phyloP scores from a whole-genome alignment of 2,888 invertebrate genomes.

The Macrosiphum euphorbiae region DNA sequence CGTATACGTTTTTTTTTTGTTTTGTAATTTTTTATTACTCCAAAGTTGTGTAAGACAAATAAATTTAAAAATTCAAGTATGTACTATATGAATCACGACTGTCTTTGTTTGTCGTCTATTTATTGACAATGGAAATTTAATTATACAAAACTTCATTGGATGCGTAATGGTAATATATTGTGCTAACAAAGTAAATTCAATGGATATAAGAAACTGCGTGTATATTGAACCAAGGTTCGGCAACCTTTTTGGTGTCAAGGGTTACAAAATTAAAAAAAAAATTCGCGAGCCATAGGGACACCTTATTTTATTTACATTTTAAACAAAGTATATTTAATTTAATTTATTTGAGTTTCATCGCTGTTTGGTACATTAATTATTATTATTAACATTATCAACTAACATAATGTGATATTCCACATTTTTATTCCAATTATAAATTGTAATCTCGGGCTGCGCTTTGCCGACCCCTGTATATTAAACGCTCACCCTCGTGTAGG shows the following conservation, averaged over 20 bases:
- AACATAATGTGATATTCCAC: too few species aligned
- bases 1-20: background rate
- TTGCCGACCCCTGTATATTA: too few species aligned
- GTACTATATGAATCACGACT: background rate
- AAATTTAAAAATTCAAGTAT: background rate
- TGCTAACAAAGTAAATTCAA: background rate
- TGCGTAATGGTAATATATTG: background rate
- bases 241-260: too few species aligned
- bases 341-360: too few species aligned
- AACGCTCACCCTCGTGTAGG: background rate
- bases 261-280: too few species aligned
- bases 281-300: too few species aligned
- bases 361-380: too few species aligned
- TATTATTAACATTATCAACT: too few species aligned
- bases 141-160: background rate
- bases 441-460: too few species aligned
- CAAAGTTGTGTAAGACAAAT: background rate
- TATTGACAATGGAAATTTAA: background rate
- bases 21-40: background rate
- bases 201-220: background rate
- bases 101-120: background rate
- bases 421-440: too few species aligned
- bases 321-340: too few species aligned
- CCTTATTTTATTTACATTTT: too few species aligned
- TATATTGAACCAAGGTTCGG: background rate